Evolutionary conservation across 2,797 vertebrate species (phyloP).

Genomic region (Takifugu ocellatus): DNA sequence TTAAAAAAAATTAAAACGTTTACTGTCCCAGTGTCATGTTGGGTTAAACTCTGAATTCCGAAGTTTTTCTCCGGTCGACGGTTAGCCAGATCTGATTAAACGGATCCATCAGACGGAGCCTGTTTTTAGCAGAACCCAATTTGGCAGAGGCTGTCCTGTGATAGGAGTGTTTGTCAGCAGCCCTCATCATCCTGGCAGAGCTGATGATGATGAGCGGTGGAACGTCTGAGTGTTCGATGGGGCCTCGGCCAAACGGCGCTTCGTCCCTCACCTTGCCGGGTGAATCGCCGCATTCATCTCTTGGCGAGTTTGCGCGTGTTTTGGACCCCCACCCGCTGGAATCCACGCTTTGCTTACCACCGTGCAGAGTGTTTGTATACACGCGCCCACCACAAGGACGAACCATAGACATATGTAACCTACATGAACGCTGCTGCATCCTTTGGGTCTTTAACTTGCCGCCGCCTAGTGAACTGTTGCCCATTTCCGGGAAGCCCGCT

Average conservation of each 20-base stretch:
- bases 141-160: conserved; percentile 29
- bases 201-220: conserved; percentile 31
- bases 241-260: conserved; percentile 56
- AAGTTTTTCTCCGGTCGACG: background rate
- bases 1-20: no score
- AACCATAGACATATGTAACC: conserved; percentile 27
- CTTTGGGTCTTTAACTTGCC: conserved; percentile 53
- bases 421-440: conserved; percentile 23
- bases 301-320: conserved; percentile 35
- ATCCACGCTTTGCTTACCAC: conserved; percentile 14
- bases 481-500: conserved; percentile 48
- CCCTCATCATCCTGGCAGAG: conserved; percentile 46
- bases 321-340: conserved; percentile 22
- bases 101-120: background rate
- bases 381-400: conserved; percentile 30
- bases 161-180: conserved; percentile 28
- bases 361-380: background rate
- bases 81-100: conserved; percentile 4
- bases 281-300: conserved; percentile 59
- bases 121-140: conserved; percentile 31
- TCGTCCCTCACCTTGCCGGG: conserved; percentile 64
- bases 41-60: conserved; percentile 1
- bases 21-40: conserved; percentile 1
- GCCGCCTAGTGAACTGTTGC: conserved; percentile 51
- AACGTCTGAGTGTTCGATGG: conserved; percentile 52